Percentiles rank a stretch among this genome's conserved stretches.
phyloP scores from a whole-genome alignment of 1,140 invertebrate genomes.

The Rhynchophorus ferrugineus region DNA sequence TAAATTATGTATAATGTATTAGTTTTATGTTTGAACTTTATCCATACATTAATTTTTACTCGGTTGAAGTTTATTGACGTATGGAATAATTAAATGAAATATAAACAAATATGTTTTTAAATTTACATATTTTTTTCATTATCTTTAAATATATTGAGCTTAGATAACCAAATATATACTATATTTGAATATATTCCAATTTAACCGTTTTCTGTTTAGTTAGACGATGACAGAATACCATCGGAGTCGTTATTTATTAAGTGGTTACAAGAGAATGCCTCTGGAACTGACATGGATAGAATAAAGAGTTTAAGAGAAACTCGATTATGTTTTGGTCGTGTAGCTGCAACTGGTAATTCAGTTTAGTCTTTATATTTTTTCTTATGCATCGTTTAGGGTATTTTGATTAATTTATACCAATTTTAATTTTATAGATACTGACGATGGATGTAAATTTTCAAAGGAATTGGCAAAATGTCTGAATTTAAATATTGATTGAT shows the following conservation, averaged over 20 bases:
- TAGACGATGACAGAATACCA: constrained; percentile 31
- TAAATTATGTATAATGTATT: no score
- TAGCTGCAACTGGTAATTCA: constrained; percentile 29
- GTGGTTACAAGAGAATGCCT: constrained; percentile 32
- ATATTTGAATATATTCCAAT: constrained; percentile 1
- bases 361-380: not conserved
- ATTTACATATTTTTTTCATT: no score
- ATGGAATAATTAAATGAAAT: no score
- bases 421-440: constrained; percentile 26
- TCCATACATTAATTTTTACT: no score
- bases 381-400: not conserved
- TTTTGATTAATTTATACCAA: not conserved
- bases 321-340: constrained; percentile 31
- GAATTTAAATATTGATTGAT: constrained; percentile 31
- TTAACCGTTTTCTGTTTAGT: constrained; percentile 13
- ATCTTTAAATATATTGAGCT: no score
- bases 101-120: no score
- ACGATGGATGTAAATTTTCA: constrained; percentile 34
- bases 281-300: constrained; percentile 28
- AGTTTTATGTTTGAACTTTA: no score
- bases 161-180: constrained; percentile 2
- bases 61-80: no score
- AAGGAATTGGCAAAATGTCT: constrained; percentile 31
- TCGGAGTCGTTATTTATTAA: constrained; percentile 34
- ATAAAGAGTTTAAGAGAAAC: constrained; percentile 30